Conservation (phyloP, 1,140 invertebrate species). For the Oncopeltus fasciatus region DNA sequence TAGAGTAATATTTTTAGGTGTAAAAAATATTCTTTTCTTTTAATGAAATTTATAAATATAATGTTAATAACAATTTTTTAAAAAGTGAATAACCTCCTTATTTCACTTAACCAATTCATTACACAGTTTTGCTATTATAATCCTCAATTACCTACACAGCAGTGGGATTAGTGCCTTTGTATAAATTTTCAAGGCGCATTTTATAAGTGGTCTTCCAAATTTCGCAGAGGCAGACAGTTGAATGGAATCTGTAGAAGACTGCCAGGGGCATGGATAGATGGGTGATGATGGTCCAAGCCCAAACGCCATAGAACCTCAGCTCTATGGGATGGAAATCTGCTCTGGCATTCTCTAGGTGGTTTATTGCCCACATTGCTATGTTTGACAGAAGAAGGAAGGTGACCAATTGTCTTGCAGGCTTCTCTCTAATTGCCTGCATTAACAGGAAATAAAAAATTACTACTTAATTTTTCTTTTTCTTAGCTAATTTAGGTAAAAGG, state of each 20-base stretch:
- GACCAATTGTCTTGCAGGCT: conserved; percentile 76
- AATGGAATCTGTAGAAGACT: conserved; percentile 93
- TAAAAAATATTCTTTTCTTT: no score
- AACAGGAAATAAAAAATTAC: no score
- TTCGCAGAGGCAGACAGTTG: conserved; percentile 90
- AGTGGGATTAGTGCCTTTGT: no score
- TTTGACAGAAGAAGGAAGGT: conserved; percentile 82
- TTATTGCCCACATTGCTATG: conserved; percentile 88
- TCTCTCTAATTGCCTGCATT: conserved; percentile 40
- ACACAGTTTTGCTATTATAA: no score
- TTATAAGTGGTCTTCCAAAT: conserved; percentile 96
- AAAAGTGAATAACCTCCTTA: no score
- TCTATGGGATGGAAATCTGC: conserved; percentile 85
- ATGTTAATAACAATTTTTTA: no score
- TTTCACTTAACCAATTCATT: no score
- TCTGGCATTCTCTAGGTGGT: conserved; percentile 76
- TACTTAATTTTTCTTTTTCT: no score
- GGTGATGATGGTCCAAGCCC: conserved; percentile 94
- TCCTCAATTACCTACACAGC: no score
- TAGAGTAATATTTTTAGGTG: no score
- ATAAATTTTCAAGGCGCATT: conserved; percentile 31
- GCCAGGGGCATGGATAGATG: conserved; percentile 89
- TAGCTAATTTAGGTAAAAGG: no score
- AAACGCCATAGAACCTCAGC: conserved; percentile 78
- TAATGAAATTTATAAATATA: no score